Base-by-base conservation (phyloP, 2,888 invertebrate genomes). In the Cerastis leucographa region DNA sequence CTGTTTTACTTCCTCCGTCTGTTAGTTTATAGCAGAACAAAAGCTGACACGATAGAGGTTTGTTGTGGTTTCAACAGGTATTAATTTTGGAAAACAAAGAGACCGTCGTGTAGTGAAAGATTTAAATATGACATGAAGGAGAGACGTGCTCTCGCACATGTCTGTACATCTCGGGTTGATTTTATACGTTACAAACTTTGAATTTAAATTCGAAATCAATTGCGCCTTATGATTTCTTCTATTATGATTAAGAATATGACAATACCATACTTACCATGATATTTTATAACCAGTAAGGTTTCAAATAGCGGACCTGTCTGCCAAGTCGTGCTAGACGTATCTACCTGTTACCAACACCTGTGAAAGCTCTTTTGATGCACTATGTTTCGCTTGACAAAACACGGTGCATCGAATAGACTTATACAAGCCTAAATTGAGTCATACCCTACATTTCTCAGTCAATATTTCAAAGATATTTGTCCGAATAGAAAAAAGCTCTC, bases 31-130 rank as follows among this genome's bases (percentile, higher is more conserved):
- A 42, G 29, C 49, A 65, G 54, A 71, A 54, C 64, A 40, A 54
- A 74, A 56, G 35, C 17, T 69, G 76, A 81, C 70, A 76, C 68
- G 78, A 71, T 67, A 35, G 78, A 42, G 29, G 65, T 80, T 80
- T 72, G 83, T 74, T 72, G 56, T 56, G 14, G 29, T 59, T 66
- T 75, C 78, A 76, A 35, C 73, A 70, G 46, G 56, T 59, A 61
- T n/a, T 78, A n/a, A 80, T 74, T 56, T 64, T 69, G 73, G 46
- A 65, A 51, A 80, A 87, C 83, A 87, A 83, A 86, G 87, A 42
- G 49, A 54, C 14, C 65, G 25, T 71, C 51, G 65, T 19, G 72
- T 42, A 22, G 54, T 72, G 76, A 64, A 46, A 56, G 54, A 82
- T 81, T 70, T 54, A 74, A 35, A 35, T 2, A 6, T 19, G 46